Base-by-base conservation (phyloP, 1,140 invertebrate species). In the Bombus huntii region DNA sequence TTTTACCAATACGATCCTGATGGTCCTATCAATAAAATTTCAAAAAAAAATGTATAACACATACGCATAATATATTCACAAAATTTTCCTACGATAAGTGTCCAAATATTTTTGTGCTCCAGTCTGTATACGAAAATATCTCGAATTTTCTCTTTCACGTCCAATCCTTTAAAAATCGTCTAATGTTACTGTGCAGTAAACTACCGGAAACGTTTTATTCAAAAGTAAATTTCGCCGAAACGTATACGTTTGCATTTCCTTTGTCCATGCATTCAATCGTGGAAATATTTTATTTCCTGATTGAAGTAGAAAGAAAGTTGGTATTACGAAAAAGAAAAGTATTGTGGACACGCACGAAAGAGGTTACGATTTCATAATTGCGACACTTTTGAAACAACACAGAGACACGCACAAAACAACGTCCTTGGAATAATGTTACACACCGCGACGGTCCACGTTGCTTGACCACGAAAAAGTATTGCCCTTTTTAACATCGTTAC, bases 311-410 rank as follows among this genome's bases (percentile, higher is more conserved):
- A 28, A 83, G 62, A 2, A 47, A 22, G 22, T 4, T 10, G 31
- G 10, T 9, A 22, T 57, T 57, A 42, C 37, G 81, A 59, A 34
- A 25, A 28, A 28, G 8, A 57, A 28, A 28, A 37, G 12, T 10
- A 15, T 31, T 39, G 65, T 0, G 47, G 8, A 42, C n/a, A 37
- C 65, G 15, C 10, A 0, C 13, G 59, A 57, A 83, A n/a, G 2
- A 31, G 12, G 47, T 72, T 71, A 47, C 65, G 62, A 84, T 84
- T 80, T 84, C 65, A 72, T 84, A 84, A 84, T 84, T 84, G 83
- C 83, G 39, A 62, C 76, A 53, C 76, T 80, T 84, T 72, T 44
- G 37, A 22, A 59, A 25, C 25, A 28, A 22, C 74, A 2, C 12
- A 28, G 53, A 47, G 39, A 84, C 76, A 77, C 76, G 82, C 47